Percentiles rank a stretch among this genome's conserved stretches.
Evolutionary conservation across 2,888 invertebrate genomes (phyloP).

Genomic region (Polymixis flavicincta): DNA sequence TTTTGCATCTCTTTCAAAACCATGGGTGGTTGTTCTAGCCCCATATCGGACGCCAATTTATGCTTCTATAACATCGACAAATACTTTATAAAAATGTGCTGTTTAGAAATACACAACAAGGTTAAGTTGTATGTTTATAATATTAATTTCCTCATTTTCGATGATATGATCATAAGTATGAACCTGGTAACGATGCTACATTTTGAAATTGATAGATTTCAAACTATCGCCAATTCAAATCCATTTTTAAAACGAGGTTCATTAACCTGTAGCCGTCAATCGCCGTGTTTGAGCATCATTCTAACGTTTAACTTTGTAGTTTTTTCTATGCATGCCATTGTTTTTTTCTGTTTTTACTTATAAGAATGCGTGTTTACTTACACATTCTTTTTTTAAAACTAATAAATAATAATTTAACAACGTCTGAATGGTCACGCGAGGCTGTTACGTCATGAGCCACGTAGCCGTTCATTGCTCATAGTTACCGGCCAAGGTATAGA

Average conservation of each 20-base stretch:
- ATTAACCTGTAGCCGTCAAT: not conserved
- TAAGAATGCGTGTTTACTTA: conserved; percentile 36
- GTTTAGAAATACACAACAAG: not conserved
- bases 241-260: not conserved
- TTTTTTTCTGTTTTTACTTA: conserved; percentile 6
- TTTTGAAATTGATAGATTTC: not conserved
- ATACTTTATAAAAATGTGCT: not conserved
- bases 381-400: conserved; percentile 31
- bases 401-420: conserved; percentile 57
- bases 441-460: conserved; percentile 24
- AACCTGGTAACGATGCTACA: too few relatives aligned
- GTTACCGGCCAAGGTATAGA: conserved; percentile 35
- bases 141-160: not conserved
- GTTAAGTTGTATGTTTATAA: not conserved
- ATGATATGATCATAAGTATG: not conserved
- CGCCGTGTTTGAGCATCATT: not conserved
- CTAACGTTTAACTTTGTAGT: not conserved
- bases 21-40: not conserved
- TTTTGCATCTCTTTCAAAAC: not conserved
- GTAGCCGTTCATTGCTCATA: conserved; percentile 43
- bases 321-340: not conserved
- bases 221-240: not conserved
- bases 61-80: not conserved
- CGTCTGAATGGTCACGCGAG: conserved; percentile 55
- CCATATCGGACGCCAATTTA: conserved; percentile 11